Evolutionary conservation across 2,888 invertebrate species (phyloP).

Genomic region (Cryptus armator): DNA sequence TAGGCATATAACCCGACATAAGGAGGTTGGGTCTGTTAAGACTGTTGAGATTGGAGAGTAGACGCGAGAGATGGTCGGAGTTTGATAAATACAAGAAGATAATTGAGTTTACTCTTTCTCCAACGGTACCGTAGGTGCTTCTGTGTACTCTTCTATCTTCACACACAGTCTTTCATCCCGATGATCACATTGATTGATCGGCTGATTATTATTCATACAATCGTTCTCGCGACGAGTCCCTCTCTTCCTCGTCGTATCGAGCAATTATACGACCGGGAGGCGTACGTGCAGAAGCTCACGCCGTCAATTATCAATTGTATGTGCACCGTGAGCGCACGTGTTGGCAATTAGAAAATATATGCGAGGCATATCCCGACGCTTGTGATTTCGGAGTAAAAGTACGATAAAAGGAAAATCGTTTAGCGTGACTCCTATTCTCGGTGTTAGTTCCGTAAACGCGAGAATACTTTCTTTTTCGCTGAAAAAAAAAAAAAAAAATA

Average conservation of each 20-base stretch:
- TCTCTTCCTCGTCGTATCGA: constrained; percentile 47
- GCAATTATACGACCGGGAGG: constrained; percentile 36
- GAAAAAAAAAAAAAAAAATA: too few species aligned
- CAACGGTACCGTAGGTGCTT: constrained; percentile 40
- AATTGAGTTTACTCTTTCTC: constrained; percentile 53
- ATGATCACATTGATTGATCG: constrained; percentile 57
- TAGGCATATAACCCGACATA: background rate
- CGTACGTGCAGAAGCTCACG: constrained; percentile 31
- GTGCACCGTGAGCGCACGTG: constrained; percentile 23
- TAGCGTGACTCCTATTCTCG: constrained; percentile 16
- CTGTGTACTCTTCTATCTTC: constrained; percentile 5
- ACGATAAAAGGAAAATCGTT: constrained; percentile 32
- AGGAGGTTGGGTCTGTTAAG: constrained; percentile 37
- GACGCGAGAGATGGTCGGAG: background rate
- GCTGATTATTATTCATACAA: constrained; percentile 59
- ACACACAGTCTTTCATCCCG: constrained; percentile 26
- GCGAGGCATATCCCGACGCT: constrained; percentile 8
- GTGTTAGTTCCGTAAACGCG: constrained; percentile 41
- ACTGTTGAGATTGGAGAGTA: constrained; percentile 31
- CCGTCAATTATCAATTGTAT: constrained; percentile 55
- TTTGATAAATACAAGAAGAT: constrained; percentile 14
- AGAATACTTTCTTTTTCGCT: constrained; percentile 58
- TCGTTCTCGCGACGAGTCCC: constrained; percentile 18
- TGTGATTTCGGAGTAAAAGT: constrained; percentile 29
- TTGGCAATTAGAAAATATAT: constrained; percentile 62